Conservation (phyloP, 1,140 invertebrate genomes). For the Anthonomus grandis region DNA sequence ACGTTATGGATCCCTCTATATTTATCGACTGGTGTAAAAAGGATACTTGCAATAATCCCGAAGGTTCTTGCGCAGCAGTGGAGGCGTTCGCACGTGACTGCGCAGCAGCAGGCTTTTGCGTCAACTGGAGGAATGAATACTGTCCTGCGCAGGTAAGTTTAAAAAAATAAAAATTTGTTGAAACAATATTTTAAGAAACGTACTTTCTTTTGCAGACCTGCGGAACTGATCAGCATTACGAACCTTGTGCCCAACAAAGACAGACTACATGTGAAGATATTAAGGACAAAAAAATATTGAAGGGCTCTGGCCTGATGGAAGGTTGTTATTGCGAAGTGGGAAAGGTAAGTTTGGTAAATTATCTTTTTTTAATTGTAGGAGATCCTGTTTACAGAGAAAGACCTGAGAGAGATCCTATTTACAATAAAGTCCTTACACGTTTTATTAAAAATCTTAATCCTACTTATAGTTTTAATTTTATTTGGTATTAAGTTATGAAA, state of each 20-base stretch:
- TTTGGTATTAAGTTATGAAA: too few species aligned
- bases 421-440: too few species aligned
- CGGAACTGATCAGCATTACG: slow-evolving; percentile 60
- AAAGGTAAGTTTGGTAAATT: slow-evolving; percentile 58
- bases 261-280: slow-evolving; percentile 65
- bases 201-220: slow-evolving; percentile 42
- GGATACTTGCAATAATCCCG: slow-evolving; percentile 56
- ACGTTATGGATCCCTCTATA: slow-evolving; percentile 63
- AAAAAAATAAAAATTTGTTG: not conserved
- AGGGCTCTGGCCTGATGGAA: slow-evolving; percentile 57
- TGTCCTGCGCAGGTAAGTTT: slow-evolving; percentile 55
- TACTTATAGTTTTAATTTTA: too few species aligned
- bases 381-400: too few species aligned
- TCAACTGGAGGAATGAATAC: slow-evolving; percentile 66
- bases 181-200: not conserved
- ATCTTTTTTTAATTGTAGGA: too few species aligned
- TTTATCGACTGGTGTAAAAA: slow-evolving; percentile 67
- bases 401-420: too few species aligned
- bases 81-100: slow-evolving; percentile 74
- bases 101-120: slow-evolving; percentile 61
- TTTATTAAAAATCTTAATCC: too few species aligned
- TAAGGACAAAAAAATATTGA: slow-evolving; percentile 47
- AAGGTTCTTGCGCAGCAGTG: slow-evolving; percentile 60
- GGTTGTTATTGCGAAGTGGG: slow-evolving; percentile 80
- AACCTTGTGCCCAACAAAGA: slow-evolving; percentile 64